Conservation (phyloP, 1,140 invertebrate genomes). For the Plectus sambesii region DNA sequence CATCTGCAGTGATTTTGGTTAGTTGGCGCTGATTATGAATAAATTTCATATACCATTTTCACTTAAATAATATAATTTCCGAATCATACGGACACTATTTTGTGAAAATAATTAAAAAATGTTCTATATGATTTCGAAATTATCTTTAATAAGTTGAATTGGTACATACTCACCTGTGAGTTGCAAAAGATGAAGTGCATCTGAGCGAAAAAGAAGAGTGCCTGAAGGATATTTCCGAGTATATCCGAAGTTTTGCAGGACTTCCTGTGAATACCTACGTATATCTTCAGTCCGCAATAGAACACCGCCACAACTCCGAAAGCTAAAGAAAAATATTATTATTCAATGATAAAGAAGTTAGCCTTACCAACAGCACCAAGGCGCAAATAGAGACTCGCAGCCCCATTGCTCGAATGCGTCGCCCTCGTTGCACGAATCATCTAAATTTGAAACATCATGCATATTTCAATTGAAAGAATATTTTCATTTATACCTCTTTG, state of each 20-base stretch:
- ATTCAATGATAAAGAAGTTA: no score
- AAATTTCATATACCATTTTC: no score
- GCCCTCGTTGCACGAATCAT: slow-evolving; percentile 15
- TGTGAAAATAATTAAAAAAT: slow-evolving; percentile 11
- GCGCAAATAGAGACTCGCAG: slow-evolving; percentile 39
- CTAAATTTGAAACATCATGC: slow-evolving; percentile 18
- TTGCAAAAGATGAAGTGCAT: slow-evolving; percentile 46
- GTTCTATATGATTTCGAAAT: no score
- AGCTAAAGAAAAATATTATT: slow-evolving; percentile 31
- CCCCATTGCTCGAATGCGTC: slow-evolving; percentile 33
- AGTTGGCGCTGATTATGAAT: slow-evolving; percentile 5
- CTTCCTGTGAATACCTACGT: slow-evolving; percentile 34
- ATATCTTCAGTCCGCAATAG: slow-evolving; percentile 42
- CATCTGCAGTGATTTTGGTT: slow-evolving; percentile 28
- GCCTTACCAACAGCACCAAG: slow-evolving; percentile 40
- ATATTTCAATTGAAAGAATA: slow-evolving; percentile 14
- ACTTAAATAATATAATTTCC: slow-evolving; percentile 4
- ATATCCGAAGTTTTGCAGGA: slow-evolving; percentile 30
- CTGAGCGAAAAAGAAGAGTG: slow-evolving; percentile 41
- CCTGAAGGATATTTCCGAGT: slow-evolving; percentile 35
- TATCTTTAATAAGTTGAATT: no score
- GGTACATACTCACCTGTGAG: slow-evolving; percentile 35
- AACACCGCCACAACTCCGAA: slow-evolving; percentile 42
- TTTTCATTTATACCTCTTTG: no score
- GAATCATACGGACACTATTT: slow-evolving; percentile 3